Conservation (phyloP, 2,888 invertebrate species). For the Drosophila kanekoi region DNA sequence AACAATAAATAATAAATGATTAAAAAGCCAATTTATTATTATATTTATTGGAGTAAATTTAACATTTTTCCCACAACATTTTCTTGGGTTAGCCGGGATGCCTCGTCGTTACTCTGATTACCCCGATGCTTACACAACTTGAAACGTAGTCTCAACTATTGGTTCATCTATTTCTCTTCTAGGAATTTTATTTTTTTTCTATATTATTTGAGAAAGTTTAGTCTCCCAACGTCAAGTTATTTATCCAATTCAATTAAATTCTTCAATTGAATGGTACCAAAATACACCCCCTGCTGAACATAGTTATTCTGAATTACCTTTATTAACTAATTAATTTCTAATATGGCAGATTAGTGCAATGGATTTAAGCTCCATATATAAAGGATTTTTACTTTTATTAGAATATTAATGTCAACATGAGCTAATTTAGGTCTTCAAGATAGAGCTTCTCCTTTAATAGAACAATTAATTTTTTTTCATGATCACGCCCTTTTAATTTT, state of each 20-base stretch:
- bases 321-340: constrained; percentile 88
- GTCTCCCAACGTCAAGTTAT: constrained; percentile 86
- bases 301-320: constrained; percentile 87
- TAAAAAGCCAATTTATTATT: constrained; percentile 89
- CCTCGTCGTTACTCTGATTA: constrained; percentile 92
- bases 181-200: constrained; percentile 87
- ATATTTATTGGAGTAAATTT: constrained; percentile 92
- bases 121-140: constrained; percentile 88
- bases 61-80: constrained; percentile 93
- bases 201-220: constrained; percentile 88
- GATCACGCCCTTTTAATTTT: constrained; percentile 88
- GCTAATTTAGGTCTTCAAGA: constrained; percentile 87
- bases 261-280: constrained; percentile 88
- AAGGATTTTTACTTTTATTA: constrained; percentile 88
- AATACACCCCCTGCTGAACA: constrained; percentile 87
- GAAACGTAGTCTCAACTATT: constrained; percentile 89
- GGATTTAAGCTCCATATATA: constrained; percentile 89
- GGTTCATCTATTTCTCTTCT: constrained; percentile 88
- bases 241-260: constrained; percentile 86
- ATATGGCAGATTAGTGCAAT: constrained; percentile 88
- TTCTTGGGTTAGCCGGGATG: constrained; percentile 89
- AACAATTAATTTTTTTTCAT: constrained; percentile 89
- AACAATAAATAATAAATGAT: constrained; percentile 86
- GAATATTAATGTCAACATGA: constrained; percentile 87
- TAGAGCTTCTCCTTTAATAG: constrained; percentile 88